Base-by-base conservation (phyloP, 2,888 invertebrate species). In the Sialis lutaria region DNA sequence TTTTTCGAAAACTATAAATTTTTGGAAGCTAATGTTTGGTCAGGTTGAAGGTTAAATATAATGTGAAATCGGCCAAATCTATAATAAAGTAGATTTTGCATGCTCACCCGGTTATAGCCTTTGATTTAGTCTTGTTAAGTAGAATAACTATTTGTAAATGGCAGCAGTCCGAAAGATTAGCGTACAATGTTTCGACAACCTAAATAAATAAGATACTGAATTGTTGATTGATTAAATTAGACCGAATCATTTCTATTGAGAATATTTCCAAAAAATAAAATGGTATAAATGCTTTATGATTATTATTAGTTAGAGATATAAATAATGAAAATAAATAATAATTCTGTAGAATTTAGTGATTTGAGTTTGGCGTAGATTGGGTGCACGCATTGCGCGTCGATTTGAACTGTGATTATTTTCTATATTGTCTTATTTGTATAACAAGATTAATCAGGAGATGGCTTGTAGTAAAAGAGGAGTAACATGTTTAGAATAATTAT, bases 331-430 rank as follows among this genome's bases (percentile, higher is more conserved):
- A 37, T 37, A 37, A 37, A 37, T 37, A 37, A 12, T 37, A 37
- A 37, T 37, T 10, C n/a, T 37, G 12, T 10, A 10, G n/a, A 37
- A 12, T 10, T n/a, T 37, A 37, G 12, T n/a, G n/a, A 10, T 37
- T 37, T 37, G 37, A 37, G n/a, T 37, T 37, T 7, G 37, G 37
- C 12, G 37, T 37, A 37, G n/a, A 37, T 37, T 10, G n/a, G n/a
- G 37, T 37, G 12, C 37, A 12, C 37, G n/a, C 12, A 37, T 37
- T 43, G 10, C 33, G 43, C 43, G 43, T 43, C 33, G 30, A 13
- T 43, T 42, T 43, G 34, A 43, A 33, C 43, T 43, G 43, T 43
- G 43, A 43, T 43, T 43, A 31, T 43, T 33, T 43, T 33, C 33
- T 37, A 10, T 37, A n/a, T 37, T 22, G 22, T 22, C 12, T 12